Evolutionary conservation across 2,113 vertebrate genomes (phyloP).

Genomic region (Vombatus ursinus): DNA sequence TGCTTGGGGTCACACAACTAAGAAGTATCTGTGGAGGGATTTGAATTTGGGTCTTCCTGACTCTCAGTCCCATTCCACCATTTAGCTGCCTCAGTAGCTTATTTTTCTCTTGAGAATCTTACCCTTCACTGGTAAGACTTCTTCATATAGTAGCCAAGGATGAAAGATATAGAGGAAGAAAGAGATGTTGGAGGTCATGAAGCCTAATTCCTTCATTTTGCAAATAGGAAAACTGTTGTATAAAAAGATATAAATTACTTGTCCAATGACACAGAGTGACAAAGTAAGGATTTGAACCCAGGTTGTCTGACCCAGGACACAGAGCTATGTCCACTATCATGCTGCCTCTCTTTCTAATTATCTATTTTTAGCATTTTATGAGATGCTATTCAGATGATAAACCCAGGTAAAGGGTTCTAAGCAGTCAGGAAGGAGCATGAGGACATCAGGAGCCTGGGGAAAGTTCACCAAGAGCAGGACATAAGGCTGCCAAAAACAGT

Average conservation of each 20-base stretch:
- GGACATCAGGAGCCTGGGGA: background rate
- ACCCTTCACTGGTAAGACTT: background rate
- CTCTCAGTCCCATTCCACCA: background rate
- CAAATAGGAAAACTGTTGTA: background rate
- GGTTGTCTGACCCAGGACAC: too few species aligned
- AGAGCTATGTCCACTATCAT: too few species aligned
- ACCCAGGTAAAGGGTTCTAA: background rate
- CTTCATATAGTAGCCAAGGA: background rate
- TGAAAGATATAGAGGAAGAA: background rate
- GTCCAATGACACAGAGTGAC: background rate
- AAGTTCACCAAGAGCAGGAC: background rate
- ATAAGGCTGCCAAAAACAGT: background rate
- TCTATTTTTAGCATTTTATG: background rate
- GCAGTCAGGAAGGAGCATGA: background rate
- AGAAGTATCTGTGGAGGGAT: background rate
- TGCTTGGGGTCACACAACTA: too few species aligned
- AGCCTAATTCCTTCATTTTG: background rate
- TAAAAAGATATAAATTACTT: background rate
- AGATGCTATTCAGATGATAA: background rate
- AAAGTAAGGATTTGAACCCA: background rate
- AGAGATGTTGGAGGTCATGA: background rate
- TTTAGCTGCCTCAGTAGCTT: background rate
- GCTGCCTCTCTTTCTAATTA: background rate
- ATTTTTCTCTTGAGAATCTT: too few species aligned
- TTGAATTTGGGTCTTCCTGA: background rate